Evolutionary conservation across 2,113 vertebrate species (phyloP).

Genomic region (Eurystomus gularis): DNA sequence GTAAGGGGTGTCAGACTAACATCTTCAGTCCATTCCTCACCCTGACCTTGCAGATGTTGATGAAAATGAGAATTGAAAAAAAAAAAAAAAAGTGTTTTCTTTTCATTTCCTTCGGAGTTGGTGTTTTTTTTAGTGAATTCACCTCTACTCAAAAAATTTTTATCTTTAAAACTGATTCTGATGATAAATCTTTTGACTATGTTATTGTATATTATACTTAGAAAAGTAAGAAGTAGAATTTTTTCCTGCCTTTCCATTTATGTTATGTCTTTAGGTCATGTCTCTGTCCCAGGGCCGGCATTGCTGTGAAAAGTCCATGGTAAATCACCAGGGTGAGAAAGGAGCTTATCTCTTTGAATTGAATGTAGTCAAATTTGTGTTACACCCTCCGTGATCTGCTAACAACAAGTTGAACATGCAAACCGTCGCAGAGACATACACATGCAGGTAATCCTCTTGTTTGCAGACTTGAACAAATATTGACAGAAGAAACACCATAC

Average conservation of each 20-base stretch:
- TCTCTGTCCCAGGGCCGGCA: background rate
- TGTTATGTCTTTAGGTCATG: background rate
- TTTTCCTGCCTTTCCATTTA: background rate
- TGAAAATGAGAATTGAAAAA: background rate
- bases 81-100: background rate
- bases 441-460: background rate
- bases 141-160: background rate
- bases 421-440: background rate
- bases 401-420: background rate
- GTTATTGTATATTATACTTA: background rate
- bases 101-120: background rate
- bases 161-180: background rate
- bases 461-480: constrained; percentile 42
- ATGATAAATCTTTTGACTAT: background rate
- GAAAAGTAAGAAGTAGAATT: background rate
- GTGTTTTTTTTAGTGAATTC: background rate
- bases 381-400: constrained; percentile 9
- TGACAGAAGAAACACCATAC: constrained; percentile 19
- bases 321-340: background rate
- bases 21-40: background rate
- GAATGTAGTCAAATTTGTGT: background rate
- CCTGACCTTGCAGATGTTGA: background rate
- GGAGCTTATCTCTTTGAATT: background rate
- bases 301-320: background rate
- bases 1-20: background rate